phyloP scores from a whole-genome alignment of 2,888 invertebrate species.

The Apantesis nais region DNA sequence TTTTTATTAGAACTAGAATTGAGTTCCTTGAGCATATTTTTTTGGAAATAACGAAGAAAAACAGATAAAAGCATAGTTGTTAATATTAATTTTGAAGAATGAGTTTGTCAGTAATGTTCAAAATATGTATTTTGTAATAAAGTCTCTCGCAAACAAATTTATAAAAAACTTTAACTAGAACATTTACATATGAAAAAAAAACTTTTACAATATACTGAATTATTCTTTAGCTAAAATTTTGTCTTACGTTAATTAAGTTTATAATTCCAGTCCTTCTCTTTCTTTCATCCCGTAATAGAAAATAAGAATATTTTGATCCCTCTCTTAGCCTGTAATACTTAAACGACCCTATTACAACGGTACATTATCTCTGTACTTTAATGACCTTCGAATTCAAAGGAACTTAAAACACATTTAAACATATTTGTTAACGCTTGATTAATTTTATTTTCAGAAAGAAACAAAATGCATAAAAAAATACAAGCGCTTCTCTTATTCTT shows the following conservation, averaged over 20 bases:
- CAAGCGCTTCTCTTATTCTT: conserved; percentile 57
- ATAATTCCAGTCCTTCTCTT: neutral
- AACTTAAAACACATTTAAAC: neutral
- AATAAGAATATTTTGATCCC: neutral
- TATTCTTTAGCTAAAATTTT: neutral
- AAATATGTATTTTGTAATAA: no score
- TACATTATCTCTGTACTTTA: neutral
- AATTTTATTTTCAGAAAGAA: conserved; percentile 58
- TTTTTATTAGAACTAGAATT: no score
- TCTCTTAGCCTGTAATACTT: neutral
- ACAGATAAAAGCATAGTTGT: no score
- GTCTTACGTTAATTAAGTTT: neutral
- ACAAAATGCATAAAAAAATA: conserved; percentile 66
- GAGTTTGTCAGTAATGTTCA: neutral
- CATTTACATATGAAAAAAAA: no score
- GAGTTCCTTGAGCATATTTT: no score
- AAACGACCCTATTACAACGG: neutral
- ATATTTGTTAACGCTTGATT: neutral
- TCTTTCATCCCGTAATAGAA: neutral
- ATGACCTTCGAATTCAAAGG: neutral
- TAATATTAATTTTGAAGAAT: no score
- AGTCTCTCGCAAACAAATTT: no score
- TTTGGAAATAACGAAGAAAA: no score
- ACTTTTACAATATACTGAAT: neutral
- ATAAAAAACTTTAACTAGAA: no score